phyloP scores from a whole-genome alignment of 53 echinoderm and acorn worm genomes.

The Paelopatides confundens region DNA sequence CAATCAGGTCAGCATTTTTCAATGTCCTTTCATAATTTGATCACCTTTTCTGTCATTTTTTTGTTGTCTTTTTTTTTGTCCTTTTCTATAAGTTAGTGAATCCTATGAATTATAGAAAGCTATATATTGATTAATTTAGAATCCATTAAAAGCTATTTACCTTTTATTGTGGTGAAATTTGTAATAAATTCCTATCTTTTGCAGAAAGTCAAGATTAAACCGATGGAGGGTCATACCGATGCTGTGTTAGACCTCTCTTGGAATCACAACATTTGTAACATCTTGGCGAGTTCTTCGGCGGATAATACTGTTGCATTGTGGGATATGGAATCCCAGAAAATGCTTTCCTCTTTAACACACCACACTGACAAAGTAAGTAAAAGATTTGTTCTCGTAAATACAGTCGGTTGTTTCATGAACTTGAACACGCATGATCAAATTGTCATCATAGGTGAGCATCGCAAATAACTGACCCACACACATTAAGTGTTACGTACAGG shows the following conservation, averaged over 20 bases:
- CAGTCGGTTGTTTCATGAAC: no score
- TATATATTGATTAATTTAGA: no score
- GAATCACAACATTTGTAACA: constrained; percentile 79
- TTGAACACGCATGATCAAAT: not conserved
- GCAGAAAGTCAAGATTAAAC: not conserved
- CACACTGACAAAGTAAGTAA: constrained; percentile 90
- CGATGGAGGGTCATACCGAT: constrained; percentile 69
- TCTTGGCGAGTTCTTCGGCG: constrained; percentile 91
- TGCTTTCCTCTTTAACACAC: constrained; percentile 63
- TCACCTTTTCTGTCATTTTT: no score
- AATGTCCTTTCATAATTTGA: no score
- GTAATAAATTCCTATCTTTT: not conserved
- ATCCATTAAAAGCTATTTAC: not conserved
- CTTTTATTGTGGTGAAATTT: no score
- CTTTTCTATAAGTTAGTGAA: no score
- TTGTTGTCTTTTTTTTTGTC: no score
- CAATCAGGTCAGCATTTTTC: no score
- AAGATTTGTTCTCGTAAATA: no score
- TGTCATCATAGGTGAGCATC: not conserved
- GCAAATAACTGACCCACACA: no score
- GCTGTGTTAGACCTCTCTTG: constrained; percentile 92
- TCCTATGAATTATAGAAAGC: no score
- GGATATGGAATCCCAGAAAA: constrained; percentile 79
- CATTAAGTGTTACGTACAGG: not conserved
- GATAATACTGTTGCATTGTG: constrained; percentile 89